Evolutionary conservation across 1,140 invertebrate species (phyloP).

Genomic region (Harpegnathos saltator): DNA sequence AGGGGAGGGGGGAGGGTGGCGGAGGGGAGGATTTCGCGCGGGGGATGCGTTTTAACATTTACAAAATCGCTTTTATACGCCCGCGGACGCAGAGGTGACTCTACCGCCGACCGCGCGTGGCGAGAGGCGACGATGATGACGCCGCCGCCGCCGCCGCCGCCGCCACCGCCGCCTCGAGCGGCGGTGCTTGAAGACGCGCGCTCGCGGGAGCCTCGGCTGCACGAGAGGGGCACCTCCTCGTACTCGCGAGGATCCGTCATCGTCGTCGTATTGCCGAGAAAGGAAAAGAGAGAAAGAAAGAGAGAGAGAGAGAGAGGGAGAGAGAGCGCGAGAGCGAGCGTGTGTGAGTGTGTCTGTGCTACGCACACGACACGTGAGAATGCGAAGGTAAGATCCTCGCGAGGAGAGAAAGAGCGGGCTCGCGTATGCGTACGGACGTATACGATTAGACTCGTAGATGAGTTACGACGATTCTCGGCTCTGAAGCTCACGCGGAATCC

Average conservation of each 20-base stretch:
- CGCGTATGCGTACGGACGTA: background rate
- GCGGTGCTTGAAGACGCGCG: background rate
- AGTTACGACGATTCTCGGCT: too few relatives aligned
- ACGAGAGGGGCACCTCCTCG: background rate
- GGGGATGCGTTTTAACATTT: slow-evolving; percentile 60
- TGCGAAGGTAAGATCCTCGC: slow-evolving; percentile 4
- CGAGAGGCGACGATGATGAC: slow-evolving; percentile 34
- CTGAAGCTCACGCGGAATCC: too few relatives aligned
- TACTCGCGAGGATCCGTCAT: background rate
- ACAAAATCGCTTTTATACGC: slow-evolving; percentile 43
- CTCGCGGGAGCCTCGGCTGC: background rate
- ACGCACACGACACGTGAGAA: slow-evolving; percentile 31
- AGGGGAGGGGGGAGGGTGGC: too few relatives aligned
- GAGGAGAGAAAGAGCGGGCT: background rate
- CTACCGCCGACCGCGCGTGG: background rate
- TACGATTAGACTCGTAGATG: too few relatives aligned
- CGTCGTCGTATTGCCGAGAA: slow-evolving; percentile 6
- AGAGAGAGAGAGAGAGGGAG: too few relatives aligned
- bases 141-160: too few relatives aligned
- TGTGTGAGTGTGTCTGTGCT: too few relatives aligned
- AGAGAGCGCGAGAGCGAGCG: too few relatives aligned
- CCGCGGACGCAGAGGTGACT: slow-evolving; percentile 37
- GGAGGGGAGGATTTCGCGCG: background rate
- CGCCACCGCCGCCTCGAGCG: too few relatives aligned
- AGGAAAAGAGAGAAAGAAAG: too few relatives aligned